Evolutionary conservation across 1,140 invertebrate genomes (phyloP), one percentile per base, ranked within the genome.

Genomic region (Marisa cornuarietis): DNA sequence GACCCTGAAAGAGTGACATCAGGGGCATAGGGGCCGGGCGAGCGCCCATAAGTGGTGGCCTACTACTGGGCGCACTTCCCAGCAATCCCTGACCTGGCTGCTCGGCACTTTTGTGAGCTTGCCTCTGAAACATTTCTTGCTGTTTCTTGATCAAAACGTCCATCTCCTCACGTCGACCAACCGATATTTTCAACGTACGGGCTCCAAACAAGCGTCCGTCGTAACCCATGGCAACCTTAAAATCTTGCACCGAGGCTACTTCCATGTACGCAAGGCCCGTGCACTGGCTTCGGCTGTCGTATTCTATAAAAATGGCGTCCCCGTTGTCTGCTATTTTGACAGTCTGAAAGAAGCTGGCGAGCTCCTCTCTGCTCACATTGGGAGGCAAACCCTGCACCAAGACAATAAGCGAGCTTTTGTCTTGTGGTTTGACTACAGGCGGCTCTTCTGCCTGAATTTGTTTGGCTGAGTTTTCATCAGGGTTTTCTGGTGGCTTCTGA

Each of bases 251-350:
- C 24, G 93, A 93, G 0, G 92, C 93, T 83, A 97, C 95, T 85
- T 96, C 94, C 1, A 96, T 94, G 89, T 94, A 96, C 0, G 95
- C 71, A 92, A 90, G 86, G 90, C 93, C 82, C 92, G 92, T 51
- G 91, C 91, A 71, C 90, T 92, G 79, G 91, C 88, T 92, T 18
- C 93, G 92, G 81, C 93, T 93, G 52, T 92, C 92, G 31, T 93
- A 86, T 22, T 94, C 93, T n/a, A 96, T 94, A 42, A 95, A 94
- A 24, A 92, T 88, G 13, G 96, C 91, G 7, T 94, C 81, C 4
- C 84, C 84, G 63, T 85, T 85, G 14, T 85, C 79, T 8, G 82
- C 81, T 76, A 88, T 84, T 24, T 77, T 65, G 13, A 83, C 61
- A 10, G 78, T 79, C 6, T 75, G 71, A 71, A 89, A 88, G 78